Evolutionary conservation across 2,797 vertebrate genomes (phyloP).

Genomic region (Sebastes kiyomatsui): DNA sequence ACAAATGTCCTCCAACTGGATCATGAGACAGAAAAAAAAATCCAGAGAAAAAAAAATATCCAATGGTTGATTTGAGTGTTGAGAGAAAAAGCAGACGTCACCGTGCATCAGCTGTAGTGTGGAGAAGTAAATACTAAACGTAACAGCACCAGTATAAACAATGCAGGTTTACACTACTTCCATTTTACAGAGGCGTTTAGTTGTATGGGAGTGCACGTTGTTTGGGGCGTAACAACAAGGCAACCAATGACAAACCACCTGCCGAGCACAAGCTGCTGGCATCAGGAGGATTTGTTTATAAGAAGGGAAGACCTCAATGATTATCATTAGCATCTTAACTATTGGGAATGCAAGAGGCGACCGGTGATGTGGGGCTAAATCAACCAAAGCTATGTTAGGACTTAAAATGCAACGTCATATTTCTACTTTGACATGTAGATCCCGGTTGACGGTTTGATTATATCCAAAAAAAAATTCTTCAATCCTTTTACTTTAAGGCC

Average conservation of each 20-base stretch:
- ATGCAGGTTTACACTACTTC: slow-evolving; percentile 46
- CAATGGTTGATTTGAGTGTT: not conserved
- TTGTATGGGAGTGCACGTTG: slow-evolving; percentile 55
- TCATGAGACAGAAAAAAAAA: slow-evolving; percentile 22
- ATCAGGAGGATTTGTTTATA: slow-evolving; percentile 16
- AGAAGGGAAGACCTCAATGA: slow-evolving; percentile 52
- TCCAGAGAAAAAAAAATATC: not conserved
- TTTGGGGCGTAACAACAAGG: slow-evolving; percentile 34
- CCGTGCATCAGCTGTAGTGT: slow-evolving; percentile 29
- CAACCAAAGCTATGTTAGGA: not conserved
- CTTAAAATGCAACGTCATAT: slow-evolving; percentile 1
- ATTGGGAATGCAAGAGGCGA: not conserved
- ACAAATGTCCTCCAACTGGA: slow-evolving; percentile 24
- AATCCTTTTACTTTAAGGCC: slow-evolving; percentile 19
- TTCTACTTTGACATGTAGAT: not conserved
- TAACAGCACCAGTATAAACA: slow-evolving; percentile 65
- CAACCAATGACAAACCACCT: slow-evolving; percentile 26
- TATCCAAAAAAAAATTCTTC: not conserved
- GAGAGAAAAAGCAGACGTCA: not conserved
- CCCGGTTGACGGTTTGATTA: slow-evolving; percentile 1
- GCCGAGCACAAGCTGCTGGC: slow-evolving; percentile 31
- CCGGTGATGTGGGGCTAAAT: not conserved
- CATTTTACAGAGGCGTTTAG: slow-evolving; percentile 51
- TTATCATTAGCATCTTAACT: slow-evolving; percentile 36
- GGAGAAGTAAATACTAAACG: not conserved